Evolutionary conservation across 2,797 vertebrate genomes (phyloP), one percentile per base, ranked within the genome.

Genomic region (Cyclopterus lumpus): DNA sequence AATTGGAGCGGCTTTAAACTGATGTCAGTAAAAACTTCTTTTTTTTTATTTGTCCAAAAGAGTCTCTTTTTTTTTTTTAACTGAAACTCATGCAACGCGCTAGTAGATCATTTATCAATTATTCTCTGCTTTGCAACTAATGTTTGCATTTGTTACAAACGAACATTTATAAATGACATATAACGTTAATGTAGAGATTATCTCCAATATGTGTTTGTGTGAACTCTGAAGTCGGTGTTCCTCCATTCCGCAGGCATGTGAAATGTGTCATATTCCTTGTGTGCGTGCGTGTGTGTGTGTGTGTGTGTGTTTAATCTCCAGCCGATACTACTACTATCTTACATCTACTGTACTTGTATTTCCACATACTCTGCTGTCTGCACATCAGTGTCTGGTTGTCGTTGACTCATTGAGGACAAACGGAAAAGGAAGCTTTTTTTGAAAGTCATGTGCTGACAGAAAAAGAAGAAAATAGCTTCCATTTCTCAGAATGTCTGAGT

Each of bases 401-500:
- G 20, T 71, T 75, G 69, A 80, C 71, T 87, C 84, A 83, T 75
- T 44, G 42, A 51, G 71, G 66, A 71, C 68, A 58, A 85, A 64
- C 81, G 83, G 85, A 92, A 93, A 84, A 64, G 82, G 84, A 92
- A 89, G 83, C 42, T 76, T 84, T 86, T 83, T 81, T 55, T 53
- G 26, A 28, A 28, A 62, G 44, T 65, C 51, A 1, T n/a, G 53
- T 67, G 66, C 12, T 40, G 38, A 40, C 38, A 40, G 38, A 14
- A 40, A 40, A 12, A 40, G 38, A 40, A 40, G 63, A 38, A 36
- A 40, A 36, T 36, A 36, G 38, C 7, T 6, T 26, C 30, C 30
- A 44, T 79, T 92, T 90, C 86, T 85, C 48, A 71, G 86, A 90
- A 90, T 55, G 48, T 67, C 32, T 61, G 42, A 67, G 44, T 38